These are phyloP conservation scores for Oophaga sylvatica DNA, from an alignment of 2,797 vertebrate species.

Conservation along the genomic window DNA sequence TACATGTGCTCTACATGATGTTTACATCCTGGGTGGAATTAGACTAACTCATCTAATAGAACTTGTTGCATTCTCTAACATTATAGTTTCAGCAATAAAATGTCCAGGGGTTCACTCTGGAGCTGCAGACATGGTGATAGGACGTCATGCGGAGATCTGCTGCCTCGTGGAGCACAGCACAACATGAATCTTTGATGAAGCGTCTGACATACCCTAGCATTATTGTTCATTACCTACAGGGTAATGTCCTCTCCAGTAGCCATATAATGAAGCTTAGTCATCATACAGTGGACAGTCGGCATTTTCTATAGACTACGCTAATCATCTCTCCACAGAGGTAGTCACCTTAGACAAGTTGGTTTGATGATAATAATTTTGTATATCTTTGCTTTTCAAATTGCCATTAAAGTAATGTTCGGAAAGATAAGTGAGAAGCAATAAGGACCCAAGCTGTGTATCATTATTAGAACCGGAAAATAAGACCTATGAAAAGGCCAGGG, in stretches of 20 bases:
- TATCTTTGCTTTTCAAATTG: background rate
- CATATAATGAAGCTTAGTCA: conserved; percentile 7
- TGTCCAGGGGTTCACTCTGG: background rate
- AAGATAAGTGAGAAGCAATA: background rate
- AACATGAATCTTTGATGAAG: conserved; percentile 19
- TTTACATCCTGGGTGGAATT: background rate
- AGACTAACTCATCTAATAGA: background rate
- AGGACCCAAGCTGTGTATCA: background rate
- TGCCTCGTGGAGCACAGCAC: conserved; percentile 7
- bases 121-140: background rate
- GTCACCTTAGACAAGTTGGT: background rate
- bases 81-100: background rate
- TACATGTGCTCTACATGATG: background rate
- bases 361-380: background rate
- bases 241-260: conserved; percentile 7
- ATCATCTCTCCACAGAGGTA: conserved; percentile 8
- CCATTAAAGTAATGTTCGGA: background rate
- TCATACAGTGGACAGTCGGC: background rate
- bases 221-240: background rate
- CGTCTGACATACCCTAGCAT: background rate
- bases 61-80: background rate
- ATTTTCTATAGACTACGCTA: background rate
- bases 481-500: background rate
- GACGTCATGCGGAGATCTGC: conserved; percentile 3
- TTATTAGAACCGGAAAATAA: background rate